phyloP scores from a whole-genome alignment of 2,113 vertebrate genomes.

The Cairina moschata region DNA sequence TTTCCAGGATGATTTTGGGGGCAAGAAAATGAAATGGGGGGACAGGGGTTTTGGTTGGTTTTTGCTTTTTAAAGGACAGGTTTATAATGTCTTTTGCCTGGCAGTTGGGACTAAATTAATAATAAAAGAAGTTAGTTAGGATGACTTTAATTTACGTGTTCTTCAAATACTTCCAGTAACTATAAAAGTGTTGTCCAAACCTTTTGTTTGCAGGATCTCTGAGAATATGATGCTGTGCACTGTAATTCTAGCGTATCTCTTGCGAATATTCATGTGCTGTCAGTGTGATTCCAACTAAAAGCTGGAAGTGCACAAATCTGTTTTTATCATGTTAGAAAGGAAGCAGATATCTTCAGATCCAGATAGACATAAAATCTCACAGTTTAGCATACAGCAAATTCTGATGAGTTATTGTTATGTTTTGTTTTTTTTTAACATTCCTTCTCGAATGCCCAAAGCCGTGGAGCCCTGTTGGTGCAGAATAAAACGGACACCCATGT shows the following conservation, averaged over 20 bases:
- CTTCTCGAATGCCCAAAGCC: rapidly evolving
- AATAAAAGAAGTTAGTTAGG: background rate
- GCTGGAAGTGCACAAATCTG: background rate
- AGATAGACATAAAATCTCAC: background rate
- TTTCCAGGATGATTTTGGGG: background rate
- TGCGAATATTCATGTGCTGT: background rate
- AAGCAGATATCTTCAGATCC: rapidly evolving
- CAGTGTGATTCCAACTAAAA: rapidly evolving
- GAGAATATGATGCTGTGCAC: background rate
- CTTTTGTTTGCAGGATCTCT: background rate
- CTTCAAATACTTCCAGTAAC: background rate
- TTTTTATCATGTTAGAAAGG: background rate
- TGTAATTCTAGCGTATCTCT: background rate
- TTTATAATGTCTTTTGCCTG: background rate
- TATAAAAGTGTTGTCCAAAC: background rate
- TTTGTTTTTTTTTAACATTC: rapidly evolving
- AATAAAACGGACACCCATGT: rapidly evolving
- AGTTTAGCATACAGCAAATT: rapidly evolving
- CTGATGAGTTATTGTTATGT: rapidly evolving
- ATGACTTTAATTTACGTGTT: background rate
- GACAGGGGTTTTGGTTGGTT: background rate
- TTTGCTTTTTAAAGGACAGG: background rate
- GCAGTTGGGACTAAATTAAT: background rate
- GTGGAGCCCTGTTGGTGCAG: rapidly evolving
- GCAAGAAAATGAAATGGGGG: background rate